Conservation (phyloP, 1,140 invertebrate species). For the Pseudomyrmex concolor region DNA sequence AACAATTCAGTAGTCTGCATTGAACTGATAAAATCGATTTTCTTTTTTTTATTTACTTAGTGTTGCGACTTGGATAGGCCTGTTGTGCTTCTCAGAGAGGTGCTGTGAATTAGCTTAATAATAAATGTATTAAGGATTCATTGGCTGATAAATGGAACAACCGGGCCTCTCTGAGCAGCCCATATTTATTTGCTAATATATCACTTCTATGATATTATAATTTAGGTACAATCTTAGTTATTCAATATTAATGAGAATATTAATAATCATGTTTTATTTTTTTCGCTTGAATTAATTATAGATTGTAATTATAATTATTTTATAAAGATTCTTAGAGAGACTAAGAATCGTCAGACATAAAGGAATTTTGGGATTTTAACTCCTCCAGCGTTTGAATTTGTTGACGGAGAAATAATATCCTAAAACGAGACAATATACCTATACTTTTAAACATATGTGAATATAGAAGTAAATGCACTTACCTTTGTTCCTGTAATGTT, state of each 20-base stretch:
- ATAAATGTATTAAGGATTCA: conserved; percentile 75
- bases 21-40: conserved; percentile 74
- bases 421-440: conserved; percentile 81
- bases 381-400: conserved; percentile 95
- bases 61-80: conserved; percentile 81
- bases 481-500: conserved; percentile 98
- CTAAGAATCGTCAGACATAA: conserved; percentile 92
- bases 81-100: conserved; percentile 81
- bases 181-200: conserved; percentile 81
- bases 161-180: conserved; percentile 81
- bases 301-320: conserved; percentile 84
- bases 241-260: conserved; percentile 86
- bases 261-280: conserved; percentile 85
- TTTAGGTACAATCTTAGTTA: conserved; percentile 86
- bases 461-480: conserved; percentile 71
- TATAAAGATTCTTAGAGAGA: conserved; percentile 85
- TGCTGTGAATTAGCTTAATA: conserved; percentile 73
- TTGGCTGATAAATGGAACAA: conserved; percentile 75
- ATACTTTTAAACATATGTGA: background rate
- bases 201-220: conserved; percentile 85
- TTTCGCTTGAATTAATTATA: conserved; percentile 85
- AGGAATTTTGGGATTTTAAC: conserved; percentile 96
- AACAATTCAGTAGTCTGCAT: conserved; percentile 81
- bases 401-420: conserved; percentile 95
- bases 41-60: conserved; percentile 74